Base-by-base conservation (phyloP, 2,113 vertebrate genomes). In the Tretioscincus oriximinensis region DNA sequence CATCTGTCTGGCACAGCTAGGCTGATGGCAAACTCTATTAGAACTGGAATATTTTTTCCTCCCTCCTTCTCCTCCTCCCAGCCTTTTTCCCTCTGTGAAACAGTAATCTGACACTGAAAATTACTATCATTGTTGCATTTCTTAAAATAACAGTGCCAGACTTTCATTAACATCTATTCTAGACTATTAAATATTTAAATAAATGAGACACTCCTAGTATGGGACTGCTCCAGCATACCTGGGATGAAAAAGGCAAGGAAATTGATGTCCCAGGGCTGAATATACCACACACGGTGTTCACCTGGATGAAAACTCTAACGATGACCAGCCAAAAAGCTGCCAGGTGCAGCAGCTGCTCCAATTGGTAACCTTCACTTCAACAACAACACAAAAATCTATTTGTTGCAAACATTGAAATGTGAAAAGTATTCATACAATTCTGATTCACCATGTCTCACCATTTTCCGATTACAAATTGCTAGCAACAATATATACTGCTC, bases 161-260 rank as follows among this genome's bases (percentile, higher is more conserved):
- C 95, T 96, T 96, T 97, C 96, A 97, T 99, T 97, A 97, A 96
- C 97, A 97, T 99, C 95, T 92, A 93, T 61, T 81, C 96, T 94
- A 98, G 97, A 98, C 96, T 95, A 95, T 96, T 97, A 97, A 97
- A 98, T 97, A 97, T 97, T 98, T 97, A 95, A 97, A 97, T 96
- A 95, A 96, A 95, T 95, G 95, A 95, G 94, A 90, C 95, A 96
- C 94, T 95, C 89, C 93, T 93, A 90, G 95, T 95, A 94, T 93
- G 88, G 94, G 93, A 88, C 90, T 90, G 89, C 89, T 90, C 73
- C 90, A 0, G 45, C 84, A 92, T 91, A 92, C 91, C 91, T 80
- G 90, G 93, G 94, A 94, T 80, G 90, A 93, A 94, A 94, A 89
- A 86, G 10, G 14, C 1, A 61, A 47, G 1, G 31, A 20, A n/a